Conservation (phyloP, 1,140 invertebrate genomes). For the Lucilia sericata region DNA sequence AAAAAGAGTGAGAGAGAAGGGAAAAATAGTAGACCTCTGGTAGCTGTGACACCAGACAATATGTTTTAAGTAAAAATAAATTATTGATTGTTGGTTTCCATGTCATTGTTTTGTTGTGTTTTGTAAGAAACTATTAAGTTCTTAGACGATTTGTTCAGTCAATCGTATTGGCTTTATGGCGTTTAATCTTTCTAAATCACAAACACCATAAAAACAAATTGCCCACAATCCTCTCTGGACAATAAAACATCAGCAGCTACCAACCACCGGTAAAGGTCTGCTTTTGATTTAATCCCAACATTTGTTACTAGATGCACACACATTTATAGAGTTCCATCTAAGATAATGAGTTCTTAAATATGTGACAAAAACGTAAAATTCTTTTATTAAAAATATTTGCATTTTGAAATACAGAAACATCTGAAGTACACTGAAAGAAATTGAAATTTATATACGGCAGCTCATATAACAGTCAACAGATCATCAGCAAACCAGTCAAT, state of each 20-base stretch:
- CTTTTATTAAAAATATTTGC: neutral
- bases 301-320: neutral
- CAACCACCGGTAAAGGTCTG: neutral
- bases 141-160: conserved; percentile 47
- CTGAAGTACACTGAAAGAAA: neutral
- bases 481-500: too few relatives aligned
- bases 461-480: too few relatives aligned
- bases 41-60: neutral
- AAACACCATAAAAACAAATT: conserved; percentile 46
- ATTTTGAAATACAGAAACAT: neutral
- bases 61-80: conserved; percentile 9
- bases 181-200: conserved; percentile 45
- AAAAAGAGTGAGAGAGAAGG: neutral
- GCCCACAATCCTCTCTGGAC: conserved; percentile 33
- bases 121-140: conserved; percentile 21
- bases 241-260: neutral
- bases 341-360: conserved; percentile 27
- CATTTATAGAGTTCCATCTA: neutral
- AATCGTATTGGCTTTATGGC: conserved; percentile 49
- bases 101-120: conserved; percentile 27
- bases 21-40: neutral
- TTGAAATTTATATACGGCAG: too few relatives aligned
- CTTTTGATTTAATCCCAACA: conserved; percentile 13
- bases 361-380: neutral
- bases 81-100: conserved; percentile 23